Evolutionary conservation across 1,140 invertebrate genomes (phyloP).

Genomic region (Cecropterus lyciades): DNA sequence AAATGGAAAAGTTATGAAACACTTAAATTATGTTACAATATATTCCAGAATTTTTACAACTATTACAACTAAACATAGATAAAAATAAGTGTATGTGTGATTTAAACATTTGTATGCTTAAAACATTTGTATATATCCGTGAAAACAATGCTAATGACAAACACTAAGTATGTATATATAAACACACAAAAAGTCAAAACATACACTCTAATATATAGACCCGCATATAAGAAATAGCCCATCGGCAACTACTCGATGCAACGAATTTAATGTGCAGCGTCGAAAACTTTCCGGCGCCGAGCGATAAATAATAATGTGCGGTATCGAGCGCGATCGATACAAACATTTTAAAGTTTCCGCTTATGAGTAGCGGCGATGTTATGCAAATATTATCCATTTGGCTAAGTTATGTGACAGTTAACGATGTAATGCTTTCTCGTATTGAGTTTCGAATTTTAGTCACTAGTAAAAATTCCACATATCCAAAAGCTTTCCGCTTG

Average conservation of each 20-base stretch:
- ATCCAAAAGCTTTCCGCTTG: not conserved
- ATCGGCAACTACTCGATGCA: slow-evolving; percentile 7
- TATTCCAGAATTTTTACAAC: too few species aligned
- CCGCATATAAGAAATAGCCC: too few species aligned
- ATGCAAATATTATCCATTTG: not conserved
- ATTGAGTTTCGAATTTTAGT: not conserved
- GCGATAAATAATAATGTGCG: slow-evolving; percentile 54
- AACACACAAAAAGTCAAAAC: too few species aligned
- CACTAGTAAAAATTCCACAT: not conserved
- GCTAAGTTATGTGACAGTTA: not conserved
- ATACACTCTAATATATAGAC: too few species aligned
- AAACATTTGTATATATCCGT: too few species aligned
- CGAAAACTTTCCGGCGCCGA: slow-evolving; percentile 32
- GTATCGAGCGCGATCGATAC: slow-evolving; percentile 45
- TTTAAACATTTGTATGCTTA: too few species aligned
- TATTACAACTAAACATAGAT: too few species aligned
- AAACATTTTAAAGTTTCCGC: slow-evolving; percentile 48
- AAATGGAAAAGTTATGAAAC: slow-evolving; percentile 59
- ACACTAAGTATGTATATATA: too few species aligned
- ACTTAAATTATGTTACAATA: slow-evolving; percentile 24
- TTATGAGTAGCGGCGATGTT: slow-evolving; percentile 16
- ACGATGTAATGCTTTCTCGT: not conserved
- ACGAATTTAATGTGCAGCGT: slow-evolving; percentile 16
- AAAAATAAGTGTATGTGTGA: too few species aligned
- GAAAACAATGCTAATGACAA: too few species aligned